Conservation (phyloP, 2,888 invertebrate genomes). For the Listrodromus nycthemerus region DNA sequence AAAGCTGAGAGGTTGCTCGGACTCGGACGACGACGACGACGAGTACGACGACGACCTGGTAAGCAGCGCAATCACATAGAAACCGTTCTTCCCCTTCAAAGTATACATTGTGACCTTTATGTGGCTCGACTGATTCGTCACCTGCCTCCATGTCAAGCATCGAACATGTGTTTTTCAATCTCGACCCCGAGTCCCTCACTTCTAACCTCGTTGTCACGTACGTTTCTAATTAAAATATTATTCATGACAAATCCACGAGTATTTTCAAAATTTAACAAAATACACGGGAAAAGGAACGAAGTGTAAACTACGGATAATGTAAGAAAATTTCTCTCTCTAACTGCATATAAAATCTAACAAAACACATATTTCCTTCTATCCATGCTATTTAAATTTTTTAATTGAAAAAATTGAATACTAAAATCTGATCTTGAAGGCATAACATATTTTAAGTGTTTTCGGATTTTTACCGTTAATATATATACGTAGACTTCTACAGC, state of each 20-base stretch:
- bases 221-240: not conserved
- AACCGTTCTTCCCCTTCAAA: slow-evolving; percentile 8
- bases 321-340: no score
- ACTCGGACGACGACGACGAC: slow-evolving; percentile 88
- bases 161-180: not conserved
- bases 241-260: not conserved
- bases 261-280: not conserved
- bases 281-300: not conserved
- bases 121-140: not conserved
- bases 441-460: not conserved
- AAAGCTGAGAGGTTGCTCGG: slow-evolving; percentile 82
- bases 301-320: not conserved
- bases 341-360: no score
- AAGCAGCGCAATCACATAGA: slow-evolving; percentile 81
- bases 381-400: not conserved
- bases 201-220: not conserved
- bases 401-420: not conserved
- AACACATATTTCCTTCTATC: not conserved
- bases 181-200: not conserved
- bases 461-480: not conserved
- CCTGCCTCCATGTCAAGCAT: not conserved
- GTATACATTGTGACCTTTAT: not conserved
- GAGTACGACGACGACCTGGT: slow-evolving; percentile 91
- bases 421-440: not conserved
- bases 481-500: not conserved